Percentiles rank a stretch among this genome's conserved stretches.
Evolutionary conservation across 2,113 vertebrate genomes (phyloP).

Genomic region (Bos javanicus): DNA sequence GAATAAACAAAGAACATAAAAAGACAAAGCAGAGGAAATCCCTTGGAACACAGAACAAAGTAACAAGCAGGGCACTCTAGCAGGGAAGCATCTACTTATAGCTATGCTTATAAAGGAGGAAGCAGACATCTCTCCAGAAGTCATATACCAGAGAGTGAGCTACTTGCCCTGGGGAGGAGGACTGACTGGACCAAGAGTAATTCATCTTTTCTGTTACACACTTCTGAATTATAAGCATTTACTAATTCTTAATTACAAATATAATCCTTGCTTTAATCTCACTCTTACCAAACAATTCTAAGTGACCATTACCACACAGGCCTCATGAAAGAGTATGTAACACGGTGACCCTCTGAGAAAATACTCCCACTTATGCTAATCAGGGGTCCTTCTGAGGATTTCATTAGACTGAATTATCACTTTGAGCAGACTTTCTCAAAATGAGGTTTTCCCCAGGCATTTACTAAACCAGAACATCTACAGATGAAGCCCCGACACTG

Average conservation of each 20-base stretch:
- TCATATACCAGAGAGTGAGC: background rate
- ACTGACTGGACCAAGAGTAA: background rate
- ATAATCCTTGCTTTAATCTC: constrained; percentile 1
- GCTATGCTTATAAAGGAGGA: background rate
- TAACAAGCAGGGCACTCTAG: background rate
- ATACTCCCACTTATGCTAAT: background rate
- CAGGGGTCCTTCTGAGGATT: background rate
- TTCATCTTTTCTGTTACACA: background rate
- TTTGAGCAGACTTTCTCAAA: background rate
- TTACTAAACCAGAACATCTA: background rate
- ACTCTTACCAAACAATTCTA: background rate
- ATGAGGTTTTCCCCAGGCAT: background rate
- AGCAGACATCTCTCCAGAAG: background rate
- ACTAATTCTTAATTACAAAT: constrained; percentile 8
- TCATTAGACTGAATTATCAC: background rate
- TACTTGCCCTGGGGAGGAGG: background rate
- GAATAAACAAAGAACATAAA: background rate
- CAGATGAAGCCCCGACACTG: background rate
- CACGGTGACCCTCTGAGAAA: background rate
- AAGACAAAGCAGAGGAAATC: background rate
- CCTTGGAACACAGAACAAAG: background rate
- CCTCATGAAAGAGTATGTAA: background rate
- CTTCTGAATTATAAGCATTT: background rate
- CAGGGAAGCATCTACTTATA: background rate
- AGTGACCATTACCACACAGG: background rate